Percentiles rank a stretch among this genome's conserved stretches.
Conservation (phyloP, 2,888 invertebrate species). For the Uropetala carovei region DNA sequence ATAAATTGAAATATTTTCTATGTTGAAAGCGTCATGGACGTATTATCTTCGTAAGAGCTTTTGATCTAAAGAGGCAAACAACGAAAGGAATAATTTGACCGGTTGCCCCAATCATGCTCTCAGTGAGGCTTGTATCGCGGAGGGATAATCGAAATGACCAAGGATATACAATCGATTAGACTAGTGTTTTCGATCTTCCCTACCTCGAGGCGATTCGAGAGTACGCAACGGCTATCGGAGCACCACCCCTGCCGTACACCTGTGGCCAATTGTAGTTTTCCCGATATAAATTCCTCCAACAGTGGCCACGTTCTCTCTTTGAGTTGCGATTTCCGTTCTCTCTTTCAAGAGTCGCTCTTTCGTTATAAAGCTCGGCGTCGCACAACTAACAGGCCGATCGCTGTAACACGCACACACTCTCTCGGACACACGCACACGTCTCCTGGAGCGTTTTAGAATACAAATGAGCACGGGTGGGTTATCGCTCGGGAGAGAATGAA, state of each 20-base stretch:
- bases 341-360: neutral
- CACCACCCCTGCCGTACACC: too few species aligned
- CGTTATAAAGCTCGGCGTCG: constrained; percentile 3
- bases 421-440: neutral
- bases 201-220: neutral
- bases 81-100: too few species aligned
- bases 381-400: neutral
- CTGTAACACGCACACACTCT: neutral
- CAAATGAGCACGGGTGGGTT: neutral
- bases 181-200: neutral
- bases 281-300: neutral
- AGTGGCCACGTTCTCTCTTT: neutral
- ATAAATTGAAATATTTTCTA: too few species aligned
- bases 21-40: too few species aligned
- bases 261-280: neutral
- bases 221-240: too few species aligned
- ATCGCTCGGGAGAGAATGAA: neutral
- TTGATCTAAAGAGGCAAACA: too few species aligned
- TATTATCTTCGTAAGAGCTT: too few species aligned
- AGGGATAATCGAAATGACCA: neutral
- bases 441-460: neutral
- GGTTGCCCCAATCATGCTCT: too few species aligned
- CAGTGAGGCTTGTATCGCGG: too few species aligned
- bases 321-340: neutral
- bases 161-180: neutral